Evolutionary conservation across 1,140 invertebrate species (phyloP), one percentile per base, ranked within the genome.

Genomic region (Apocrypta bakeri): DNA sequence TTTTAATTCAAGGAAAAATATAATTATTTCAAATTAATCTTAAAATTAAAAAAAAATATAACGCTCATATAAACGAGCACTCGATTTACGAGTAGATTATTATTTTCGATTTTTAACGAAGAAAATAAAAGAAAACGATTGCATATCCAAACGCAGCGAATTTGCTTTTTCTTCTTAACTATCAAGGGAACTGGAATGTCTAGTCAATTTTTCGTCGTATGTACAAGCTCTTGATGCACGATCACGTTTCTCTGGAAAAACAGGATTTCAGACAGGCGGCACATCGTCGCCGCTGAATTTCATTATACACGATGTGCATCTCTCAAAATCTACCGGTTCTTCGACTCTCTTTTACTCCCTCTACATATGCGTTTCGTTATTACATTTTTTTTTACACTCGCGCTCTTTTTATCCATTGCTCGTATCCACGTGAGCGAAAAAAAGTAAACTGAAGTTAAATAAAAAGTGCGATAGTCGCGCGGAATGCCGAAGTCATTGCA

Each of bases 311-410:
- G 42, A 61, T 61, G 33, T 37, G 64, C 25, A 72, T 79, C 48
- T 72, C 48, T 37, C 1, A 61, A 72, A 72, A 72, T 79, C 24
- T 72, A 79, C 78, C 78, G 68, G 78, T 79, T 79, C 72, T 79
- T 72, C 48, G 21, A 79, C 78, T 72, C 12, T 72, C 42, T 72
- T 69, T n/a, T 31, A 24, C 29, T 4, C 42, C 21, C 33, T 9
- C 33, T 37, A 37, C 17, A 17, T 21, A 21, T 17, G 48, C 17
- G 21, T 17, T 48, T 48, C 33, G 33, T 37, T 9, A 37, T 9
- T 37, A 9, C 3, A 11, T 56, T 72, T 63, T 33, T 61, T 6
- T 25, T 3, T 11, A 3, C 21, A 24, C 37, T 42, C 71, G 33
- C 7, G 48, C 48, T 3, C 25, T n/a, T 37, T n/a, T n/a, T n/a